These are phyloP conservation scores for Zosterops hypoxanthus DNA, from an alignment of 2,113 vertebrate genomes.

Conservation along the genomic window DNA sequence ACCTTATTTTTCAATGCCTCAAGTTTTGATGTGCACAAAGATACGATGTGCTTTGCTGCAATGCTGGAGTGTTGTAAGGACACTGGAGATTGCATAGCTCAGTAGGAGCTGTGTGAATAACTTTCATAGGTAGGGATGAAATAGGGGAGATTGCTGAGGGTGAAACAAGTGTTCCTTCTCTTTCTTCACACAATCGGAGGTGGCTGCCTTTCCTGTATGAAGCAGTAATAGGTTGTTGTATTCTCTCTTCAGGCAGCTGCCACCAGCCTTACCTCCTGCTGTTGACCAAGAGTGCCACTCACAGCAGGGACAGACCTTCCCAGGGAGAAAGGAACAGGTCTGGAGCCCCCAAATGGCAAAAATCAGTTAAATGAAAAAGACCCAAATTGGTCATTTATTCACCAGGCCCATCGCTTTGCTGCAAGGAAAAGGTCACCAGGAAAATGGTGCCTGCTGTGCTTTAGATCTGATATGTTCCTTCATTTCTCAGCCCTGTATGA, in stretches of 20 bases:
- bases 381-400: conserved; percentile 33
- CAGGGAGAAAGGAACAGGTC: background rate
- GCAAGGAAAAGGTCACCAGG: conserved; percentile 21
- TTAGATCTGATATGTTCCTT: conserved; percentile 42
- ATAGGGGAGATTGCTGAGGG: conserved; percentile 6
- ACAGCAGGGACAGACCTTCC: conserved; percentile 25
- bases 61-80: background rate
- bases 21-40: background rate
- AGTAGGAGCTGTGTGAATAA: background rate
- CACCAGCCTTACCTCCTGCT: conserved; percentile 43
- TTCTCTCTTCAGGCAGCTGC: conserved; percentile 51
- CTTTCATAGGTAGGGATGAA: conserved; percentile 27
- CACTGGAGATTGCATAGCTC: background rate
- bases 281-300: conserved; percentile 36
- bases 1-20: background rate
- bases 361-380: conserved; percentile 5
- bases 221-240: conserved; percentile 35
- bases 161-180: conserved; percentile 37
- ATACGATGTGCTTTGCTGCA: background rate
- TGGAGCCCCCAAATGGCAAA: conserved; percentile 9
- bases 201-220: background rate
- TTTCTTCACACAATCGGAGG: background rate
- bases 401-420: background rate
- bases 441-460: conserved; percentile 40
- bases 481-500: conserved; percentile 28